Conservation (phyloP, 2,797 vertebrate species). For the Poeciliopsis gracilis region DNA sequence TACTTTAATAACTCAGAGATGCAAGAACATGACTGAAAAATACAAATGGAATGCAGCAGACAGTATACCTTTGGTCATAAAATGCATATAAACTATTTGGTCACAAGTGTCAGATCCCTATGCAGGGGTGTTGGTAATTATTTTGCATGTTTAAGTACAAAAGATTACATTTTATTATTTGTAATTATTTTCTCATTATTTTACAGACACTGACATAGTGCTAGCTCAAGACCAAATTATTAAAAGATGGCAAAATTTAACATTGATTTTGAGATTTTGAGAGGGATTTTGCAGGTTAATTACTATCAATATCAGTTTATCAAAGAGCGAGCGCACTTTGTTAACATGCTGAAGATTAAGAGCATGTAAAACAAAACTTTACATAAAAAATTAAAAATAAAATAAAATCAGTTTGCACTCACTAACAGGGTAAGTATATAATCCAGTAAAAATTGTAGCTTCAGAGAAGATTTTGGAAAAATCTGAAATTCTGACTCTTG, state of each 20-base stretch:
- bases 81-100: slow-evolving; percentile 7
- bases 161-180: background rate
- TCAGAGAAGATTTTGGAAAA: background rate
- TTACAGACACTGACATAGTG: background rate
- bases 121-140: background rate
- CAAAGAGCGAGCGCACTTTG: too few species aligned
- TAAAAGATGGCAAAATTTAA: background rate
- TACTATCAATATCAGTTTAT: background rate
- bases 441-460: background rate
- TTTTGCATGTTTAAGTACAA: background rate
- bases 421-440: background rate
- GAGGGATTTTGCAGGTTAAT: background rate
- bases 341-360: background rate
- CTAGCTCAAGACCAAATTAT: background rate
- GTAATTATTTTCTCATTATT: background rate
- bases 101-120: background rate
- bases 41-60: slow-evolving; percentile 9
- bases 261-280: background rate
- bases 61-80: background rate
- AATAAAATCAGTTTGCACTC: background rate
- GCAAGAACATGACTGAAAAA: slow-evolving; percentile 34
- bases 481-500: background rate
- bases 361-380: background rate
- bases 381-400: background rate
- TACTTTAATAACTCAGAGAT: slow-evolving; percentile 42